phyloP scores from a whole-genome alignment of 2,888 invertebrate species.

The Ichneumoninae sp. region DNA sequence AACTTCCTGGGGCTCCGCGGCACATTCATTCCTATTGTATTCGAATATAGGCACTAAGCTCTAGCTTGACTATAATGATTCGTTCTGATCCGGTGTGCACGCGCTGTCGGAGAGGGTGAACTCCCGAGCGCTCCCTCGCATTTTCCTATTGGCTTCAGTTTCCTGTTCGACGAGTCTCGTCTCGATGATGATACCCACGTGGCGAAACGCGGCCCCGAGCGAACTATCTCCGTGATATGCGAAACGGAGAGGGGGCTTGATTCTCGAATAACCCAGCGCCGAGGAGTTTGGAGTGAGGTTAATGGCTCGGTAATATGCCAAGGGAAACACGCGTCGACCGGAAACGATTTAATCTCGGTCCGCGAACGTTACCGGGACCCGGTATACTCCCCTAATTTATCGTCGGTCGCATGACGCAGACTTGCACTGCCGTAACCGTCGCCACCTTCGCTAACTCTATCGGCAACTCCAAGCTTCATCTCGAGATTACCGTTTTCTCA shows the following conservation, averaged over 20 bases:
- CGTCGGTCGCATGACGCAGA: slow-evolving; percentile 78
- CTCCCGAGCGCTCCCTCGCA: slow-evolving; percentile 54
- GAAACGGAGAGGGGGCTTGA: slow-evolving; percentile 48
- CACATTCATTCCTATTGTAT: slow-evolving; percentile 46
- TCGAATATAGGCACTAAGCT: slow-evolving; percentile 44
- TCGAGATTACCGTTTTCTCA: not conserved
- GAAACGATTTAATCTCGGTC: slow-evolving; percentile 82
- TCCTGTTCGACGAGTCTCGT: slow-evolving; percentile 39
- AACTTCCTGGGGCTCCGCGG: slow-evolving; percentile 82
- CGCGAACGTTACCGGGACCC: slow-evolving; percentile 65
- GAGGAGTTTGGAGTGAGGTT: slow-evolving; percentile 69
- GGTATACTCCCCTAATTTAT: slow-evolving; percentile 80
- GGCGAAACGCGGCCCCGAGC: slow-evolving; percentile 42
- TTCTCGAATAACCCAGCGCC: slow-evolving; percentile 32
- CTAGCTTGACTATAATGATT: slow-evolving; percentile 80
- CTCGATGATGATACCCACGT: slow-evolving; percentile 53
- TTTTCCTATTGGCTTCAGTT: slow-evolving; percentile 43
- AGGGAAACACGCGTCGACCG: slow-evolving; percentile 81
- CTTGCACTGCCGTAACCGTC: slow-evolving; percentile 64
- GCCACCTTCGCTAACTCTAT: slow-evolving; percentile 3
- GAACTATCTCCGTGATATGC: slow-evolving; percentile 47
- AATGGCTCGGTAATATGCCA: slow-evolving; percentile 82
- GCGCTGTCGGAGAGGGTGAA: slow-evolving; percentile 59
- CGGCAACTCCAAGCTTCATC: not conserved
- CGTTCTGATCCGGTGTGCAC: slow-evolving; percentile 81